Conservation (phyloP, 2,888 invertebrate species). For the Trichopoda pennipes region DNA sequence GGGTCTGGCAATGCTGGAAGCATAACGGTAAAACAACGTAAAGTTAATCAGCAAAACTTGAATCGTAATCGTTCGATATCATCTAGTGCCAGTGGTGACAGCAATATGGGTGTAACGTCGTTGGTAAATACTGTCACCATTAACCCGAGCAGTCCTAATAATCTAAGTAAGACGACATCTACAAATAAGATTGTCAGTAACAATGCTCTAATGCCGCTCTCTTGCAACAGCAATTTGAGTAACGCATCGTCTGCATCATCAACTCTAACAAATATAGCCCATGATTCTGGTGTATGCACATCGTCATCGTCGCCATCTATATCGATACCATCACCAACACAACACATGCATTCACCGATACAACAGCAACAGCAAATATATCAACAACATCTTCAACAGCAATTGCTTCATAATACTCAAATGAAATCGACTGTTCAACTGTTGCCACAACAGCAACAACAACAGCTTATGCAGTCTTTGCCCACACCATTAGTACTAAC, state of each 20-base stretch:
- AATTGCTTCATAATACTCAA: conserved; percentile 62
- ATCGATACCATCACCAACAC: conserved; percentile 79
- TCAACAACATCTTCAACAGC: conserved; percentile 64
- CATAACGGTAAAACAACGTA: conserved; percentile 55
- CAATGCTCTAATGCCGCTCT: conserved; percentile 64
- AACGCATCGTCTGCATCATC: conserved; percentile 75
- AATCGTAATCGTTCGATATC: conserved; percentile 80
- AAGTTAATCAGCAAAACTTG: conserved; percentile 69
- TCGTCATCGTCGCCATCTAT: conserved; percentile 80
- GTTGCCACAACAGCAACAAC: conserved; percentile 72
- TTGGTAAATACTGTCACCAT: conserved; percentile 54
- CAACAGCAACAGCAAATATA: conserved; percentile 71
- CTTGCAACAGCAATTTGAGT: conserved; percentile 73
- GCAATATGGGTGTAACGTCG: conserved; percentile 74
- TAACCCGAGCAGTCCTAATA: conserved; percentile 61
- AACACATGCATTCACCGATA: conserved; percentile 78
- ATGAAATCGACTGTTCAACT: conserved; percentile 73
- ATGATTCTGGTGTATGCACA: conserved; percentile 80
- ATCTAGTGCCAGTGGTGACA: conserved; percentile 81
- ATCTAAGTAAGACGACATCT: conserved; percentile 40
- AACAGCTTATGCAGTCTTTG: conserved; percentile 57
- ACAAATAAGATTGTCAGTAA: conserved; percentile 34
- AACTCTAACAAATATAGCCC: conserved; percentile 76
- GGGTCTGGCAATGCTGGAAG: conserved; percentile 3
- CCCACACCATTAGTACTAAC: conserved; percentile 65